Percentiles rank a stretch among this genome's conserved stretches.
Evolutionary conservation across 2,797 vertebrate species (phyloP).

Genomic region (Liparis tanakae): DNA sequence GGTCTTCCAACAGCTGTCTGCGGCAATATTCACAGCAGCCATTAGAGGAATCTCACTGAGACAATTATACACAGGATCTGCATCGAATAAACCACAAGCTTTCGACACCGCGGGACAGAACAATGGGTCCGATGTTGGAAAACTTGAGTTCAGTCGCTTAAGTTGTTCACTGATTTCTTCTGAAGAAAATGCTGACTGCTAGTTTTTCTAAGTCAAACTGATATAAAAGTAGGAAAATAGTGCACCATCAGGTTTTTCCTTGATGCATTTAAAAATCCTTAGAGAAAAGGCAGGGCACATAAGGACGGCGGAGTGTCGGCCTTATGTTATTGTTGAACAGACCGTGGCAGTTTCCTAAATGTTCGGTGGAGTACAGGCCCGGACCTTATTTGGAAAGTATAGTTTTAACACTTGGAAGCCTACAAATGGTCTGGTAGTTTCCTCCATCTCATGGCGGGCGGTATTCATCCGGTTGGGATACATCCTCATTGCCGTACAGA

Average conservation of each 20-base stretch:
- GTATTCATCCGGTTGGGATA: constrained; percentile 16
- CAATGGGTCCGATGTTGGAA: constrained; percentile 28
- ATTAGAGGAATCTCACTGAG: constrained; percentile 52
- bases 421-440: too few species aligned
- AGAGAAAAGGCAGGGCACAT: not conserved
- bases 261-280: constrained; percentile 35
- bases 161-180: constrained; percentile 17
- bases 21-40: constrained; percentile 53
- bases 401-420: not conserved
- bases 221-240: constrained; percentile 16
- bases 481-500: not conserved
- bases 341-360: constrained; percentile 4
- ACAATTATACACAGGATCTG: constrained; percentile 47
- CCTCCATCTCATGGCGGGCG: not conserved
- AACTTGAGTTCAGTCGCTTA: constrained; percentile 42
- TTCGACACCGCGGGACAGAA: constrained; percentile 16
- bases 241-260: constrained; percentile 33
- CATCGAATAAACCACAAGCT: constrained; percentile 29
- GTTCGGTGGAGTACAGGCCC: constrained; percentile 2
- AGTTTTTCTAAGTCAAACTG: constrained; percentile 22
- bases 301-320: not conserved
- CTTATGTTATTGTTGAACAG: not conserved
- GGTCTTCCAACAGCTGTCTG: constrained; percentile 59
- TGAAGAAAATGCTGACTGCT: constrained; percentile 28
- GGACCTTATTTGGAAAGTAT: constrained; percentile 7